These are phyloP conservation scores for Cephus pygmeus DNA, from an alignment of 2,888 invertebrate species.

Conservation along the genomic window DNA sequence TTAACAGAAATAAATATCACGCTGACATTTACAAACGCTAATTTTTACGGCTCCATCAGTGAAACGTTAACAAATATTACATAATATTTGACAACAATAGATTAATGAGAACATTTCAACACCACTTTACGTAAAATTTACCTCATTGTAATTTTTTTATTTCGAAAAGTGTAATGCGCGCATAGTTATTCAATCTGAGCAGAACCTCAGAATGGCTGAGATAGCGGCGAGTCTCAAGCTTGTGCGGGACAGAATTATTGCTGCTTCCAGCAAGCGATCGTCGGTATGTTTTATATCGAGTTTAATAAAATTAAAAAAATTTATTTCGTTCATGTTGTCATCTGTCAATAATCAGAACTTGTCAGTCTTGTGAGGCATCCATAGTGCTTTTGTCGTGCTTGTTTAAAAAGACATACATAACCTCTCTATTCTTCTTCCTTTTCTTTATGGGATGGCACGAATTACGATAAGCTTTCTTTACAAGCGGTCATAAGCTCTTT, in stretches of 20 bases:
- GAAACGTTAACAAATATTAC: not conserved
- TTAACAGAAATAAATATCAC: too few species aligned
- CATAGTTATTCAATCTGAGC: not conserved
- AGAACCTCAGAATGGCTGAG: conserved; percentile 44
- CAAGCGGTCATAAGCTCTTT: not conserved
- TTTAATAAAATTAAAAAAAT: not conserved
- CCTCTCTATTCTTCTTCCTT: not conserved
- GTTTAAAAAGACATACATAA: not conserved
- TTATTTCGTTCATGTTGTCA: not conserved
- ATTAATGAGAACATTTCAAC: not conserved
- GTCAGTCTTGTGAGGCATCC: not conserved
- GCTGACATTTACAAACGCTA: not conserved
- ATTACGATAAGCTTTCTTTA: too few species aligned
- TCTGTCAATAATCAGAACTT: not conserved
- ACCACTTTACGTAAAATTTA: not conserved
- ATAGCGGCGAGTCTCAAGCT: conserved; percentile 47
- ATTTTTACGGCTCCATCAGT: not conserved
- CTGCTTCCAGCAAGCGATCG: conserved; percentile 45
- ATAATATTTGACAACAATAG: not conserved
- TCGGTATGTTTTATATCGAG: conserved; percentile 35
- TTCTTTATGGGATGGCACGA: too few species aligned
- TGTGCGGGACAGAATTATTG: conserved; percentile 46
- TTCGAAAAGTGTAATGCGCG: not conserved
- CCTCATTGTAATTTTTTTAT: not conserved
- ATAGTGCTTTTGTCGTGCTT: not conserved